Base-by-base conservation (phyloP, 2,113 vertebrate genomes). In the Corvus cornix region DNA sequence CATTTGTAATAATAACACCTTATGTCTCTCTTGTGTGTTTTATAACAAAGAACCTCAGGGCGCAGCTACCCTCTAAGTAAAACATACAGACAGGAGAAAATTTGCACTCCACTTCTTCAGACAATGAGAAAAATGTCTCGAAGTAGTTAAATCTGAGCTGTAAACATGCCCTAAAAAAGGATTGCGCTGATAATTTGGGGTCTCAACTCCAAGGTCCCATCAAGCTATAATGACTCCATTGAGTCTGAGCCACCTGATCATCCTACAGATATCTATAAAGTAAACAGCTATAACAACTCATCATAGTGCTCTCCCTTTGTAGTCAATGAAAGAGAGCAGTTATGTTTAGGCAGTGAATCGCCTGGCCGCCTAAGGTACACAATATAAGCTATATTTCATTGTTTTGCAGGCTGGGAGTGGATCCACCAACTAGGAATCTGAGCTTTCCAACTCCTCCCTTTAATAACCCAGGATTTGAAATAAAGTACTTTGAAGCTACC, bases 11-110 rank as follows among this genome's bases (percentile, higher is more conserved):
- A 91, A 87, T 69, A 88, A 77, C 64, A 88, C 23, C 59, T 88
- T 66, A 49, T 28, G 35, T 23, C 84, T 88, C 39, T 95, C 60
- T 90, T 2, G 1, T 77, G 24, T 84, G 73, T 90, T 94, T 95
- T 90, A 39, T 74, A 92, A 92, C 73, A 95, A 96, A 96, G 73
- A 89, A 86, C 24, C 39, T 30, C 73, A 95, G 84, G 76, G 60
- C 55, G 48, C 46, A 75, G 30, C 72, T 88, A 52, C 52, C 22
- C 11, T 78, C 51, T 37, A 68, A 81, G 60, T 77, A 88, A 84
- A 96, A 59, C 55, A 82, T 26, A 30, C n/a, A 60, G 55, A 73
- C 46, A 33, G 68, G 37, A 39, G 90, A 96, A 96, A 90, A 52
- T 31, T 70, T 85, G 46, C 39, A 8, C 67, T 94, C 59, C 13